A percentile compares a stretch with the other conserved stretches of the same genome.
Evolutionary conservation across 2,888 invertebrate genomes (phyloP).

Genomic region (Coleophora flavipennella): DNA sequence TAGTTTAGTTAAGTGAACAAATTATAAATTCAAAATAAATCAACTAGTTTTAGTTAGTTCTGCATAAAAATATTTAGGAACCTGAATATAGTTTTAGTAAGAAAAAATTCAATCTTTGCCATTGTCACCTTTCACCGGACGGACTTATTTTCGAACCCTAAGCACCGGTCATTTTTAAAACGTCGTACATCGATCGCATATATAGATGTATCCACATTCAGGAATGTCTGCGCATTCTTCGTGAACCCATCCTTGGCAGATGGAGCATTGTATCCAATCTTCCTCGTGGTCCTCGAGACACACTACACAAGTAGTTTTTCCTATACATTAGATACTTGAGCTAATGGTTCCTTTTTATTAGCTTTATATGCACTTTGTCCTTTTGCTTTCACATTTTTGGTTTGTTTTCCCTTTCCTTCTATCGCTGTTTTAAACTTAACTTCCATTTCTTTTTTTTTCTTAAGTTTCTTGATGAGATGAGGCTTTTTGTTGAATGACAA

Average conservation of each 20-base stretch:
- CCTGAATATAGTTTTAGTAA: too few species aligned
- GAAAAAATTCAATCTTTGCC: too few species aligned
- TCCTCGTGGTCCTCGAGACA: background rate
- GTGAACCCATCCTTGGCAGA: background rate
- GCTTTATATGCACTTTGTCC: background rate
- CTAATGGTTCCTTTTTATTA: background rate
- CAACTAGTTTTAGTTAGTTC: too few species aligned
- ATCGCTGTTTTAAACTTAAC: background rate
- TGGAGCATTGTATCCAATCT: conserved; percentile 1
- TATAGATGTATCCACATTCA: background rate
- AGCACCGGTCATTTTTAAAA: too few species aligned
- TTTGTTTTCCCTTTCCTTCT: background rate
- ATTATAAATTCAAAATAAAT: too few species aligned
- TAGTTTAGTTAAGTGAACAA: too few species aligned
- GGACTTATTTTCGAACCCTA: too few species aligned
- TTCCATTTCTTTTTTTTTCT: background rate
- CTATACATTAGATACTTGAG: background rate
- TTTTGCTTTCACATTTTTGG: background rate
- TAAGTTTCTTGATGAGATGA: too few species aligned
- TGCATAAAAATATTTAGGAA: too few species aligned
- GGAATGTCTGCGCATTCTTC: conserved; percentile 1
- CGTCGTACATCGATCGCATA: background rate
- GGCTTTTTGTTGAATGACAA: too few species aligned
- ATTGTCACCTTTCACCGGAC: too few species aligned
- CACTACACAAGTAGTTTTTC: background rate